These are phyloP conservation scores for Drosophila pseudotalamancana DNA, from an alignment of 2,888 invertebrate genomes.

Conservation along the genomic window DNA sequence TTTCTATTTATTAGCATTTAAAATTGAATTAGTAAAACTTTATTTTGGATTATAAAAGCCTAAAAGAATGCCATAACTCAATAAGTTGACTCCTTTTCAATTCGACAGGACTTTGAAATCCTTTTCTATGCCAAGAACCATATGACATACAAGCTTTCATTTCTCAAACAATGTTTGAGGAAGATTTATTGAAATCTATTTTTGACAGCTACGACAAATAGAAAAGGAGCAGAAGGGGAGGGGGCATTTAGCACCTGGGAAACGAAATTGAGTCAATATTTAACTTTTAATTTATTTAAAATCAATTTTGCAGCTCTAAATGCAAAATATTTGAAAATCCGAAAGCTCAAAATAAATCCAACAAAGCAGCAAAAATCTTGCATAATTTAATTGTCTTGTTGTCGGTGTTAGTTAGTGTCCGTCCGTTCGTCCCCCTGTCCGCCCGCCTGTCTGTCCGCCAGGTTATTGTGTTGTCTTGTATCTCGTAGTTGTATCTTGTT, in stretches of 20 bases:
- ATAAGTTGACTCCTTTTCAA: background rate
- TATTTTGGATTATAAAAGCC: too few species aligned
- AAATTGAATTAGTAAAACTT: too few species aligned
- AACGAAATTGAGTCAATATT: constrained; percentile 64
- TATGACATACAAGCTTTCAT: constrained; percentile 9
- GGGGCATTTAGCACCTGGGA: constrained; percentile 28
- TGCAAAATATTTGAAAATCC: constrained; percentile 11
- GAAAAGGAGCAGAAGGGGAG: background rate
- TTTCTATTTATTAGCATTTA: too few species aligned
- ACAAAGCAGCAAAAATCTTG: constrained; percentile 50
- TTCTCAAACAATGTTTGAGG: constrained; percentile 9
- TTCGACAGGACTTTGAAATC: background rate
- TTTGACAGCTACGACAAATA: constrained; percentile 40
- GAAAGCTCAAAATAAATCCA: background rate
- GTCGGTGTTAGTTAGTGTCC: constrained; percentile 49
- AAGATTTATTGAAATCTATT: constrained; percentile 28
- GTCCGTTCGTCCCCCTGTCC: constrained; percentile 16
- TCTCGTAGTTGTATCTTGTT: constrained; percentile 14
- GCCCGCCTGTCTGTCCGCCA: constrained; percentile 1
- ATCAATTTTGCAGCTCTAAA: constrained; percentile 50
- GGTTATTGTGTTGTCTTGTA: constrained; percentile 7
- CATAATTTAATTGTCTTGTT: constrained; percentile 74
- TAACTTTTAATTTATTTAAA: constrained; percentile 73
- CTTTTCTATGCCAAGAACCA: background rate
- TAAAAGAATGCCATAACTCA: background rate